A percentile compares a stretch with the other conserved stretches of the same genome.
These are phyloP conservation scores for Chlorocebus sabaeus DNA, from an alignment of 2,113 vertebrate genomes.

Conservation along the genomic window DNA sequence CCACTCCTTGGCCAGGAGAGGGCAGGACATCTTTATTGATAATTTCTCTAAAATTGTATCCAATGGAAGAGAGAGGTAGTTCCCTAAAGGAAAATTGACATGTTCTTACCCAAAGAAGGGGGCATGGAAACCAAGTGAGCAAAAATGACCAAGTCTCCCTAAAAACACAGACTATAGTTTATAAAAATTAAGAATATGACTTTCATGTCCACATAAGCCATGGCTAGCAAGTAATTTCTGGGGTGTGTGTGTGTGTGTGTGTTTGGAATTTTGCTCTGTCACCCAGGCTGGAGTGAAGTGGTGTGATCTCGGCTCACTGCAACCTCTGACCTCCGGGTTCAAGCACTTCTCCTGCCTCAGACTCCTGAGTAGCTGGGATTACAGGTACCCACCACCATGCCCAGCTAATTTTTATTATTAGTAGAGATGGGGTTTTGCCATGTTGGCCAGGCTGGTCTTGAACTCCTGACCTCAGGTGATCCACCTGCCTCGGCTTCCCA, in stretches of 20 bases:
- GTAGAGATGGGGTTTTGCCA: no score
- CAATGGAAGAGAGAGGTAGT: background rate
- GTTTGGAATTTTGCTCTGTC: no score
- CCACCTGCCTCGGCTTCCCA: no score
- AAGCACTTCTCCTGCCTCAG: no score
- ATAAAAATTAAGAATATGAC: background rate
- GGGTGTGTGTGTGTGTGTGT: background rate
- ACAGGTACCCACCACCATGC: no score
- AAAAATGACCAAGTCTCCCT: background rate
- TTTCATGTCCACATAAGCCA: background rate
- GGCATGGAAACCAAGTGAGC: background rate
- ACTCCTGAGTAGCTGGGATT: no score
- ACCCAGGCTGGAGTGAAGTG: no score
- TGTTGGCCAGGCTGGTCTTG: no score
- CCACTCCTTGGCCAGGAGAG: background rate
- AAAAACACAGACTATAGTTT: background rate
- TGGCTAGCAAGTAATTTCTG: background rate
- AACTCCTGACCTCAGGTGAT: no score
- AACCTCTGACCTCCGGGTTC: no score
- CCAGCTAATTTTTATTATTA: no score
- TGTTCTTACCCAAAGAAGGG: background rate
- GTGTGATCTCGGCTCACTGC: no score
- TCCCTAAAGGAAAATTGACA: background rate
- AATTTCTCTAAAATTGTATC: background rate
- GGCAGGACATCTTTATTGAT: background rate